Base-by-base conservation (phyloP, 2,113 vertebrate genomes). In the Anser cygnoides region DNA sequence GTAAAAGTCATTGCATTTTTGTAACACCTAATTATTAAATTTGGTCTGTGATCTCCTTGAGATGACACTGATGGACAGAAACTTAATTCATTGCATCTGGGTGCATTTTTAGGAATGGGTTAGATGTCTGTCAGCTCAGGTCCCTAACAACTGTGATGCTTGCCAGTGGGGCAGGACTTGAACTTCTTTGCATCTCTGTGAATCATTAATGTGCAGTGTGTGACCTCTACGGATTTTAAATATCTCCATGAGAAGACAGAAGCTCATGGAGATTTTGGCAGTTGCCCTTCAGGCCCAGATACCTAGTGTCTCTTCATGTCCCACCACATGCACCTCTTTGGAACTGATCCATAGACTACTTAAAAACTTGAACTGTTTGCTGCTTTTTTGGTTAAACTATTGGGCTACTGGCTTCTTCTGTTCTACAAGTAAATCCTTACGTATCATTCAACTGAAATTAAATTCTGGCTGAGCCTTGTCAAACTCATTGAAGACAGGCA, bases 331-430 rank as follows among this genome's bases (percentile, higher is more conserved):
- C 18, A 85, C 8, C 35, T 12, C 25, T 67, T 9, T 52, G 57
- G 31, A 85, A 83, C 62, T 23, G 21, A 79, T 50, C 67, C 0
- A 0, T 15, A 55, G 17, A 43, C 0, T 0, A 72, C 26, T 31
- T 57, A 70, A 88, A 87, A 92, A 55, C 35, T 73, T 0, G 54
- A 89, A 21, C 20, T 79, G 15, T 62, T 76, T 82, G 28, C 25
- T 89, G 50, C 46, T 50, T 50, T 68, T 83, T 73, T 74, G 5
- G 5, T 86, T 80, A 59, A 14, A 75, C 12, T 35, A 35, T 10
- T 37, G 17, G 25, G 37, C 18, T 83, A 37, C 23, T 39, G 52
- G 29, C 13, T 82, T 59, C 16, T 76, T 86, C 65, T 57, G 10
- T 33, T 72, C 16, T 52, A 55, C 21, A 65, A 37, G 14, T 43